Base-by-base conservation (phyloP, 2,113 vertebrate genomes). In the Poeciliopsis retropinna region DNA sequence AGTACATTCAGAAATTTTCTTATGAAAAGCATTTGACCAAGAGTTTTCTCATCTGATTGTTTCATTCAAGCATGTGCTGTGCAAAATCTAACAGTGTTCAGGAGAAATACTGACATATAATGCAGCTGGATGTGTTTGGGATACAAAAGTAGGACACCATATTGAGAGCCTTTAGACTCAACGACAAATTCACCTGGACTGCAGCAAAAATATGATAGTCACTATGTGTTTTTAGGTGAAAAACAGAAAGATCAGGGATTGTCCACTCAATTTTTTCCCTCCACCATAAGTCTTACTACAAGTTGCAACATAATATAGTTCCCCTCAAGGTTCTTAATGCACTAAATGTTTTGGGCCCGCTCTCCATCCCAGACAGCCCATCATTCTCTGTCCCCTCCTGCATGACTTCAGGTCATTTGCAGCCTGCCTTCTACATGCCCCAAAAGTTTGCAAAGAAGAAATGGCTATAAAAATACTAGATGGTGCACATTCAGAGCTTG, bases 301-400 rank as follows among this genome's bases (percentile, higher is more conserved):
- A 78, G 82, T 86, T 79, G 73, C 84, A 85, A 79, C 84, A 86
- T 72, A 89, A 79, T 76, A 70, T 72, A 30, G 74, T 67, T 51
- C 72, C 76, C 74, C 75, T 72, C 63, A 64, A 85, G 86, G 64
- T 78, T 81, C 87, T 78, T 57, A 70, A 72, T 72, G 76, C 81
- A 80, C 66, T 80, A 85, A 85, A 77, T 82, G 73, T 79, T 85
- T 73, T 76, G 70, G 77, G 77, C 80, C 71, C 79, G 74, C 72
- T 72, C 82, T 73, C 31, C 76, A 77, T 57, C 62, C 37, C 82
- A 83, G 78, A 64, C 75, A 80, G 80, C 84, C 80, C 5, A 81
- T 85, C 82, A 86, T 83, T 77, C 68, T 69, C 81, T 83, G 80
- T 86, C 84, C 86, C 82, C 84, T 87, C 72, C 83, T 78, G 39